phyloP scores from a whole-genome alignment of 1,140 invertebrate species.

The Drosophila rhopaloa region DNA sequence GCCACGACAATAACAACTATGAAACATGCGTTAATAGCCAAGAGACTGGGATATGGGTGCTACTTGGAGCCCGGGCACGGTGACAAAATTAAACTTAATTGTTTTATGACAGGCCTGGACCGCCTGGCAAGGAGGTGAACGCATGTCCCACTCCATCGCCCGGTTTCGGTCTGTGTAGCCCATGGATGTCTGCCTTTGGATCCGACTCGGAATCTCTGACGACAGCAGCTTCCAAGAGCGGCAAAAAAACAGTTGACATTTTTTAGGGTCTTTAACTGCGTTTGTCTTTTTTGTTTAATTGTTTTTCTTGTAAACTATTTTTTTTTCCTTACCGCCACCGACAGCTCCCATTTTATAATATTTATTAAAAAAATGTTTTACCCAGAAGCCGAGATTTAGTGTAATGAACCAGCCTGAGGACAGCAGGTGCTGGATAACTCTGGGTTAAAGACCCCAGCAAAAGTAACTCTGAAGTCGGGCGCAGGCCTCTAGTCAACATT shows the following conservation, averaged over 20 bases:
- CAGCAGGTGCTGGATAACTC: conserved; percentile 51
- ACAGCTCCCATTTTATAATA: conserved; percentile 76
- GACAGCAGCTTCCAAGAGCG: conserved; percentile 50
- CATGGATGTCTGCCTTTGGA: conserved; percentile 24
- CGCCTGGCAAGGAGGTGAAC: conserved; percentile 36
- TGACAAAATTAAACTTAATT: conserved; percentile 83
- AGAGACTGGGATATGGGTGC: conserved; percentile 31
- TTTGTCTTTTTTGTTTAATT: conserved; percentile 64
- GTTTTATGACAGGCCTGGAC: conserved; percentile 74
- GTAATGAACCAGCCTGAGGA: conserved; percentile 57
- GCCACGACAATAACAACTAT: conserved; percentile 51
- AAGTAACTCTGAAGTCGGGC: conserved; percentile 16
- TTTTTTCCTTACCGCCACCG: conserved; percentile 18
- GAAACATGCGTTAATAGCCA: conserved; percentile 72
- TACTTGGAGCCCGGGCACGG: conserved; percentile 51
- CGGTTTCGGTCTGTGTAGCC: conserved; percentile 39
- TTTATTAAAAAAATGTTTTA: conserved; percentile 83
- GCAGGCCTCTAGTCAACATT: conserved; percentile 54
- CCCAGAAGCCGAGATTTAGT: conserved; percentile 71
- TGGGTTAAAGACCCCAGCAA: conserved; percentile 45
- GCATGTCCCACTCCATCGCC: conserved; percentile 19
- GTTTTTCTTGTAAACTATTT: conserved; percentile 79
- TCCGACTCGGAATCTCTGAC: conserved; percentile 21
- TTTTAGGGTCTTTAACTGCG: conserved; percentile 78
- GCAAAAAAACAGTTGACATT: conserved; percentile 68